Conservation (phyloP, 2,888 invertebrate genomes). For the Polietes domitor region DNA sequence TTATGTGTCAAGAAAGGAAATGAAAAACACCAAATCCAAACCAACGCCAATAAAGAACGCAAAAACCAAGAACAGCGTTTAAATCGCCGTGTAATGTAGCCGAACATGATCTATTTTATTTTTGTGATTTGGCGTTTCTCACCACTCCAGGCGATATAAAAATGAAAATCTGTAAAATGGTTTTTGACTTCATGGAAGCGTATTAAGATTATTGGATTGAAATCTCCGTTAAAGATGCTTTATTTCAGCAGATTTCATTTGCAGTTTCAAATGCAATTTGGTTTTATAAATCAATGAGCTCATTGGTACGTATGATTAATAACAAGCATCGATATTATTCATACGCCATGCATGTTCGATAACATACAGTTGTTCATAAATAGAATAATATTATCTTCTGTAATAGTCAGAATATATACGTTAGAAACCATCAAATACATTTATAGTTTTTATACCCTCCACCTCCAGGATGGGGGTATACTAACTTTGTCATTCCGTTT, state of each 20-base stretch:
- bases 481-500: no score
- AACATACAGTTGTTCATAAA: no score
- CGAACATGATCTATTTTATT: not conserved
- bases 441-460: no score
- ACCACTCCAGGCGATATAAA: no score
- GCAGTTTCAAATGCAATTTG: not conserved
- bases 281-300: no score
- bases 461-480: no score
- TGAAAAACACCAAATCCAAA: not conserved
- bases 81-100: not conserved
- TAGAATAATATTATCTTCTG: no score
- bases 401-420: no score
- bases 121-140: not conserved
- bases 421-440: no score
- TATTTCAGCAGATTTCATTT: not conserved
- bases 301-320: no score
- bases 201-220: constrained; percentile 36
- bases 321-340: no score
- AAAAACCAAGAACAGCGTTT: not conserved
- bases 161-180: constrained; percentile 14
- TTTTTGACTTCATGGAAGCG: constrained; percentile 22
- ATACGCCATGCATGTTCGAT: no score
- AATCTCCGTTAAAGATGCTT: not conserved
- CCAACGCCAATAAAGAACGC: not conserved
- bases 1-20: constrained; percentile 33